Conservation (phyloP, 1,140 invertebrate genomes). For the Brachionus rotundiformis region DNA sequence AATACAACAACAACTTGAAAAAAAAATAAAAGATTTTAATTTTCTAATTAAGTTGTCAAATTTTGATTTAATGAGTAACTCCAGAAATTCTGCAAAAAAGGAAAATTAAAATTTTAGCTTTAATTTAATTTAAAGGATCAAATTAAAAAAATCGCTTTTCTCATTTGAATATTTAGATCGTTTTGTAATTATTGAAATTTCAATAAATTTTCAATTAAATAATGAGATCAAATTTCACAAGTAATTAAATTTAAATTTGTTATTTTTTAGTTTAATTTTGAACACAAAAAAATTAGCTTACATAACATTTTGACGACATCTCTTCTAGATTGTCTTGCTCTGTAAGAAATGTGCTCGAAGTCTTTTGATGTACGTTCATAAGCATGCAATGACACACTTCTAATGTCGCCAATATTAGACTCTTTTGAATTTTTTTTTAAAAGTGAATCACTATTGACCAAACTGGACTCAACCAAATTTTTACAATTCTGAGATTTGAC, state of each 20-base stretch:
- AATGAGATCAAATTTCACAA: too few species aligned
- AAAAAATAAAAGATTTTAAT: slow-evolving; percentile 53
- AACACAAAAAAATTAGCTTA: slow-evolving; percentile 53
- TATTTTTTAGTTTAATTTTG: neutral
- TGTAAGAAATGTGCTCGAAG: slow-evolving; percentile 41
- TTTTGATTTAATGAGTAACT: too few species aligned
- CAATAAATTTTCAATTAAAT: too few species aligned
- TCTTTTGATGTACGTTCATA: slow-evolving; percentile 42
- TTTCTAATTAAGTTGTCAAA: too few species aligned
- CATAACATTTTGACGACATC: slow-evolving; percentile 61
- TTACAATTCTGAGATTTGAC: neutral
- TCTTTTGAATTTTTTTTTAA: neutral
- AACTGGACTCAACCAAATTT: slow-evolving; percentile 6
- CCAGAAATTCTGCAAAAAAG: too few species aligned
- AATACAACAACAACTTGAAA: slow-evolving; percentile 82
- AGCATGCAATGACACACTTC: neutral
- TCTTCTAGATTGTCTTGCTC: slow-evolving; percentile 56
- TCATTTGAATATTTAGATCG: neutral
- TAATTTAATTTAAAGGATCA: too few species aligned
- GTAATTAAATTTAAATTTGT: too few species aligned
- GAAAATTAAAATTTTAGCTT: too few species aligned
- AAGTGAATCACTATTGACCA: neutral
- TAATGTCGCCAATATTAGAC: neutral
- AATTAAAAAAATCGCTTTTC: too few species aligned
- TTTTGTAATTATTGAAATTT: too few species aligned